Base-by-base conservation (phyloP, 2,888 invertebrate genomes). In the Apodemia duryi region DNA sequence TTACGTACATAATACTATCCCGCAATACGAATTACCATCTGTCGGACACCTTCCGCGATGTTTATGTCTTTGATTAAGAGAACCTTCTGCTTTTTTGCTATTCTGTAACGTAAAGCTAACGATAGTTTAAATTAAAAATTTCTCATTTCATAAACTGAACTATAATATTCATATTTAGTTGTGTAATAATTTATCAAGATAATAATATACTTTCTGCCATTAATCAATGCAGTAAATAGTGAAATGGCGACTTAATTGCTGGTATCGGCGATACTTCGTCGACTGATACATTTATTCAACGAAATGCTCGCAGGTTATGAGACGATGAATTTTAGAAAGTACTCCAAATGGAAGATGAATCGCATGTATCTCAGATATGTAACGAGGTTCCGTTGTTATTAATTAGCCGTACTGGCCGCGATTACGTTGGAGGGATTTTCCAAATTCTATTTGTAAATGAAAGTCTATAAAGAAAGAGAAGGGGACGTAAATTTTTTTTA, bases 291-390 rank as follows among this genome's bases (percentile, higher is more conserved):
- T 52, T 21, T 52, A 52, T 52, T 52, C 52, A 52, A 28, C 52
- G 52, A 52, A 52, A 28, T 52, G 57, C 21, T 57, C 32, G 64
- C 60, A 62, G 46, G 64, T 43, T 32, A 28, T 52, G 13, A 28
- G 52, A 52, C 63, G 61, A 68, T 72, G 69, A 71, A 69, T 71
- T 70, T 69, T 69, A 72, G 72, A 72, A 72, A 72, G 71, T 69
- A 66, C 64, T 68, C 68, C 67, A 54, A 52, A 68, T 65, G 68
- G 38, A 38, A 68, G 61, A 69, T 67, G 65, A 57, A 65, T 65
- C 65, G 62, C 63, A 49, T 32, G 63, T 43, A 54, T 38, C 7
- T 6, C n/a, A 52, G 52, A 52, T 52, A 52, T 52, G 28, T 52
- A 52, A 52, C 52, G 52, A 43, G 43, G 41, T 67, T 69, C 66